A percentile compares a stretch with the other conserved stretches of the same genome.
Conservation (phyloP, 2,888 invertebrate genomes). For the Nasonia oneida region DNA sequence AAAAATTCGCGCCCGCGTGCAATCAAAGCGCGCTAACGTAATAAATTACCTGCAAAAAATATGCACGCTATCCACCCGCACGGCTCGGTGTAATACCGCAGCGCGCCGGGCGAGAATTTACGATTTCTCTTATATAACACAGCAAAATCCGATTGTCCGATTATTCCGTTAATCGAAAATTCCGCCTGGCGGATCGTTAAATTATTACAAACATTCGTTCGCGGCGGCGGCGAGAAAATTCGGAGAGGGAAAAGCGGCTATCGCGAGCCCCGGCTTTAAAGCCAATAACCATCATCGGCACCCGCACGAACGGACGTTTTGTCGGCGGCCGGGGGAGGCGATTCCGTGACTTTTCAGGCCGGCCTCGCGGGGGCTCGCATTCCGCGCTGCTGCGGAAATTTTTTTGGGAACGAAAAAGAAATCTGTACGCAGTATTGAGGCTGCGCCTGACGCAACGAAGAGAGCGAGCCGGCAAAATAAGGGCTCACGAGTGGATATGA, state of each 20-base stretch:
- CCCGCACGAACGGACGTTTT: constrained; percentile 5
- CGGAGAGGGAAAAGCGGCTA: neutral
- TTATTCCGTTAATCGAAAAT: constrained; percentile 54
- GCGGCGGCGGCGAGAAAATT: neutral
- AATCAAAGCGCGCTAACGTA: constrained; percentile 6
- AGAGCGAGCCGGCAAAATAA: constrained; percentile 39
- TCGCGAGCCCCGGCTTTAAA: constrained; percentile 50
- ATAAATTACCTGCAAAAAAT: constrained; percentile 35
- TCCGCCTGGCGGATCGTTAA: constrained; percentile 37
- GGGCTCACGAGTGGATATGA: constrained; percentile 3
- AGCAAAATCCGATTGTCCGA: constrained; percentile 45
- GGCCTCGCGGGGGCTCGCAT: neutral
- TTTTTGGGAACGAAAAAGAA: constrained; percentile 58
- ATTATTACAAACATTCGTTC: constrained; percentile 49
- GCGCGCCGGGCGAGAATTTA: constrained; percentile 28
- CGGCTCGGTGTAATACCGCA: constrained; percentile 5
- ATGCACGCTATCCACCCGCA: neutral
- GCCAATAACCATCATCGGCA: constrained; percentile 59
- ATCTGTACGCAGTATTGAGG: constrained; percentile 35
- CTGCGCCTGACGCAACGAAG: neutral
- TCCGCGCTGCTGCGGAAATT: constrained; percentile 39
- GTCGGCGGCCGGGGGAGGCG: neutral
- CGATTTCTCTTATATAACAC: constrained; percentile 29
- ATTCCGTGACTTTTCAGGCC: constrained; percentile 45
- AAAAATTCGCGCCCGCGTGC: no score